Percentiles rank a stretch among this genome's conserved stretches.
Evolutionary conservation across 2,113 vertebrate genomes (phyloP).

Genomic region (Oncorhynchus mykiss): DNA sequence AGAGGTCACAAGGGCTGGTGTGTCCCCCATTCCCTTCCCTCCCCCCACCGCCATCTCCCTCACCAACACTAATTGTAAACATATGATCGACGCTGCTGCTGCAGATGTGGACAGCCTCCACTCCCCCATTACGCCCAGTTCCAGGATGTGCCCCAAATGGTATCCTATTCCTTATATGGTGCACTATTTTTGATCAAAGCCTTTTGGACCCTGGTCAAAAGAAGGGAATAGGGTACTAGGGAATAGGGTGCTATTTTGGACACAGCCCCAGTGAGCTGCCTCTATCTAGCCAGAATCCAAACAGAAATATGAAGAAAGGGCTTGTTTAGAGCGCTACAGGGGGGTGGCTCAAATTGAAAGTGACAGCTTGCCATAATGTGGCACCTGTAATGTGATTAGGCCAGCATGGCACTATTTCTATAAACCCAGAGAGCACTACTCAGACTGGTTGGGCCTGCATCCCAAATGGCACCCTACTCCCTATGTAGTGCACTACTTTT

Average conservation of each 20-base stretch:
- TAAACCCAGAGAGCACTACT: conserved; percentile 53
- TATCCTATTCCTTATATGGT: too few species aligned
- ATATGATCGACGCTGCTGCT: conserved; percentile 52
- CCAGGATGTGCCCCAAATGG: conserved; percentile 4
- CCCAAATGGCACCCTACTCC: conserved; percentile 14
- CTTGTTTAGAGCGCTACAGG: conserved; percentile 60
- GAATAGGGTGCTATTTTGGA: too few species aligned
- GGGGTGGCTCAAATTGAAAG: conserved; percentile 75
- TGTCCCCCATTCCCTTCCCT: conserved; percentile 13
- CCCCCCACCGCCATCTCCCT: conserved; percentile 7
- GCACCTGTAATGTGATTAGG: conserved; percentile 80
- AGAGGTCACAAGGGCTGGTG: too few species aligned
- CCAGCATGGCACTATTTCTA: conserved; percentile 62
- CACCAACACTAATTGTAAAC: conserved; percentile 69
- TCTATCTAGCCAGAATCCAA: conserved; percentile 71
- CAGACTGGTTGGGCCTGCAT: conserved; percentile 33
- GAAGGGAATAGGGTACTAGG: too few species aligned
- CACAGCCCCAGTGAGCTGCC: conserved; percentile 31
- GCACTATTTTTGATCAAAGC: too few species aligned
- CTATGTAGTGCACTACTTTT: too few species aligned
- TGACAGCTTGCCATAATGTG: conserved; percentile 82
- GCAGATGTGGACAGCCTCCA: conserved; percentile 14
- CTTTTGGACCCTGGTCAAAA: too few species aligned
- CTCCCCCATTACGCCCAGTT: conserved; percentile 40
- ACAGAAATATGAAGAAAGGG: conserved; percentile 68